These are phyloP conservation scores for Mesorhabditis sp. DNA, from an alignment of 2,888 invertebrate genomes.

Conservation along the genomic window DNA sequence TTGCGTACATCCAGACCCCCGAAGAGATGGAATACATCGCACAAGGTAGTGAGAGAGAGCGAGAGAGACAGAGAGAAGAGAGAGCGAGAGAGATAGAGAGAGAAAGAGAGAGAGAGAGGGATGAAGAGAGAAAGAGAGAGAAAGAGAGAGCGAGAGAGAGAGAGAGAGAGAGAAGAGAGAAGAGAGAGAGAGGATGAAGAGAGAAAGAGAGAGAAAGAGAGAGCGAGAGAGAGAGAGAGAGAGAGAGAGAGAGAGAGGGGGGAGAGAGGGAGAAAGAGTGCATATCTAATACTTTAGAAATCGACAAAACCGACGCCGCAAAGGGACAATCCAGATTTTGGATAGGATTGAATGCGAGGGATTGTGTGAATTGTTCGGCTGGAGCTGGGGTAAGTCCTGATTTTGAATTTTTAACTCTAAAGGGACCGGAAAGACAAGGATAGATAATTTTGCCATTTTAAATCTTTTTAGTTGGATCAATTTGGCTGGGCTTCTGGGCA, in stretches of 20 bases:
- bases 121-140: constrained; percentile 5
- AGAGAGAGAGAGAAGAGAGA: not conserved
- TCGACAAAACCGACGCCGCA: not conserved
- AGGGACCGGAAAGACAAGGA: not conserved
- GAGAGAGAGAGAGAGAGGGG: not conserved
- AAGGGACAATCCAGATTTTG: not conserved
- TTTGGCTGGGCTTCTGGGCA: not conserved
- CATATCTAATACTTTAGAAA: not conserved
- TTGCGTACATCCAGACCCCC: no score
- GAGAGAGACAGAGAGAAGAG: no score
- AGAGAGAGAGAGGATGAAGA: not conserved
- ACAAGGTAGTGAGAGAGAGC: not conserved
- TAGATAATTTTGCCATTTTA: not conserved
- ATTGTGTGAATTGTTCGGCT: not conserved
- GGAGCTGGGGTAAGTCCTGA: not conserved
- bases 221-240: not conserved
- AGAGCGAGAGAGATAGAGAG: not conserved
- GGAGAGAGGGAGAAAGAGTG: not conserved
- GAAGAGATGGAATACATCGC: no score
- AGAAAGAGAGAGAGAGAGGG: not conserved
- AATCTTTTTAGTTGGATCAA: not conserved
- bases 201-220: not conserved
- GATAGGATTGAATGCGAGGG: not conserved
- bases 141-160: not conserved
- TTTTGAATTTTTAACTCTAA: no score